Evolutionary conservation across 2,113 vertebrate genomes (phyloP).

Genomic region (Fregetta grallaria): DNA sequence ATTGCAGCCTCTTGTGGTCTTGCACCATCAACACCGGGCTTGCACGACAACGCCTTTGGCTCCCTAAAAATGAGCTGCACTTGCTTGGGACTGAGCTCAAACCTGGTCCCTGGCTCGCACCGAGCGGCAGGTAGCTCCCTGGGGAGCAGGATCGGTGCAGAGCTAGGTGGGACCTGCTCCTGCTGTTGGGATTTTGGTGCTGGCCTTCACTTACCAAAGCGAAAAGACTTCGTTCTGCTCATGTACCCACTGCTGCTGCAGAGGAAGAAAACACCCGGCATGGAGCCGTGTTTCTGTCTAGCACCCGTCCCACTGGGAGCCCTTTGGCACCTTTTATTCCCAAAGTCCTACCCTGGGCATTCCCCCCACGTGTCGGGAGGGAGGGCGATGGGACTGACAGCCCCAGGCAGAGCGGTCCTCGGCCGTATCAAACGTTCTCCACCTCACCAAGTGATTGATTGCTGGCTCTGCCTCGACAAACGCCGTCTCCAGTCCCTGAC

Average conservation of each 20-base stretch:
- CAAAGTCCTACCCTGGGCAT: background rate
- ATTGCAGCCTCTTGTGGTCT: background rate
- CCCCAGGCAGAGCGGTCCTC: background rate
- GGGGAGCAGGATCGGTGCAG: rapidly evolving
- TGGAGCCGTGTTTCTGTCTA: background rate
- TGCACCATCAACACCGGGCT: background rate
- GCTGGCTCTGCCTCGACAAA: background rate
- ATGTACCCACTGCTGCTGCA: background rate
- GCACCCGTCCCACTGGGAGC: background rate
- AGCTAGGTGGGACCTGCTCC: background rate
- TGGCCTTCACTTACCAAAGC: background rate
- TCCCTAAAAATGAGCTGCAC: background rate
- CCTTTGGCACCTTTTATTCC: background rate
- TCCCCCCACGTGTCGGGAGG: rapidly evolving
- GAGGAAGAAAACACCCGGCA: rapidly evolving
- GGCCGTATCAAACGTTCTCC: rapidly evolving
- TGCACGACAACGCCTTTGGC: background rate
- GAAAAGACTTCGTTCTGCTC: background rate
- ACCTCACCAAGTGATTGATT: rapidly evolving
- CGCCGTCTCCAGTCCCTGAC: background rate
- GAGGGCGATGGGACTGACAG: background rate
- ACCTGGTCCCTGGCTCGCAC: background rate
- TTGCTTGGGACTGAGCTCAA: background rate
- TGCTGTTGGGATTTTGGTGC: background rate
- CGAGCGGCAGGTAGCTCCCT: background rate